Evolutionary conservation across 2,797 vertebrate genomes (phyloP).

Genomic region (Amniataba percoides): DNA sequence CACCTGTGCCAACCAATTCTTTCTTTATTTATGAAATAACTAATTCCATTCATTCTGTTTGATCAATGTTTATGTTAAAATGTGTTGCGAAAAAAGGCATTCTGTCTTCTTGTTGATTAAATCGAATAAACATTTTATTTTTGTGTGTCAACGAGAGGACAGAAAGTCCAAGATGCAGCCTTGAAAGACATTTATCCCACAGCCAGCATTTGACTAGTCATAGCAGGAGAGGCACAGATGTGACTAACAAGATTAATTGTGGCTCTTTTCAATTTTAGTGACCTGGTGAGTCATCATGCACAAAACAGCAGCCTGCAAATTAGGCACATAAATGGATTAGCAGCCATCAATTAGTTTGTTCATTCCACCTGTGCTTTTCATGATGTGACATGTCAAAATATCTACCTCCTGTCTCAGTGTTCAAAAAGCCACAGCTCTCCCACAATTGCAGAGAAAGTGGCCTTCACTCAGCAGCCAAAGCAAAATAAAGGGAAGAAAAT

Average conservation of each 20-base stretch:
- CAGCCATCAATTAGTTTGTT: background rate
- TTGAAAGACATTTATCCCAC: background rate
- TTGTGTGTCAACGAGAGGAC: background rate
- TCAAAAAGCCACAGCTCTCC: background rate
- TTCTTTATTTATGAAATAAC: background rate
- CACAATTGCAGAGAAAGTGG: background rate
- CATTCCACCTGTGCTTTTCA: background rate
- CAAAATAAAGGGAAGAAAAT: background rate
- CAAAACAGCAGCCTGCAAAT: background rate
- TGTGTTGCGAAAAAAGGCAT: background rate
- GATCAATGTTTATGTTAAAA: background rate
- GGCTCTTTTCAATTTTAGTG: background rate
- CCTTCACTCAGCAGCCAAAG: background rate
- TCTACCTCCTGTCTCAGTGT: conserved; percentile 5
- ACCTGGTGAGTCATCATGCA: background rate
- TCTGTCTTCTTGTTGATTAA: background rate
- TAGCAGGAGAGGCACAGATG: background rate
- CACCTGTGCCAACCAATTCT: background rate
- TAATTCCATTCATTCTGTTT: background rate
- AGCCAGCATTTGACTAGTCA: background rate
- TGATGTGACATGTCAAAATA: conserved; percentile 13
- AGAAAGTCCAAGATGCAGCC: background rate
- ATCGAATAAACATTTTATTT: background rate
- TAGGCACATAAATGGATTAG: background rate
- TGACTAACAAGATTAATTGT: background rate